Conservation (phyloP, 2,888 invertebrate species). For the Xiphydria camelus region DNA sequence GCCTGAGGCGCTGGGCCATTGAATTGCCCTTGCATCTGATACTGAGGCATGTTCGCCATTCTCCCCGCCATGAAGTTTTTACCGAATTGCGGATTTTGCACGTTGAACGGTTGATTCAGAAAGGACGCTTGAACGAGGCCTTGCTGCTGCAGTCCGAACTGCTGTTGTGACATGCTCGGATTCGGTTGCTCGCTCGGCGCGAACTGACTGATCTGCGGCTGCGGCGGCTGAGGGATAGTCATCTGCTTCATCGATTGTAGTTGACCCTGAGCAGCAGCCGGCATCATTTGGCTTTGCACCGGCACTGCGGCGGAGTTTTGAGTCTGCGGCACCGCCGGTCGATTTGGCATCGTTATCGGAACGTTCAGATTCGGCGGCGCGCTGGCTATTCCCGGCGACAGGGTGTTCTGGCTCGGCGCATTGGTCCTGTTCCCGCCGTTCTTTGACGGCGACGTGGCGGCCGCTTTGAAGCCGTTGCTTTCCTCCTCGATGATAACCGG, state of each 20-base stretch:
- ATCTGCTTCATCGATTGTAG: conserved; percentile 1
- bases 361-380: conserved; percentile 14
- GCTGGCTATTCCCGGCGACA: conserved; percentile 3
- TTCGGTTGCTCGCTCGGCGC: conserved; percentile 23
- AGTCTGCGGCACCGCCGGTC: conserved; percentile 27
- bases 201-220: conserved; percentile 25
- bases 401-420: background rate
- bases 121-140: conserved; percentile 30
- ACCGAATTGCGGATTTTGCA: conserved; percentile 45
- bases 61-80: conserved; percentile 41
- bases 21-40: conserved; percentile 18
- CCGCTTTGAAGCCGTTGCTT: conserved; percentile 8
- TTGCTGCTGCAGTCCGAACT: conserved; percentile 14
- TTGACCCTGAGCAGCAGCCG: background rate
- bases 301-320: conserved; percentile 3
- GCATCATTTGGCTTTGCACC: conserved; percentile 13
- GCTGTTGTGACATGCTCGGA: conserved; percentile 6
- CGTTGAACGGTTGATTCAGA: conserved; percentile 42
- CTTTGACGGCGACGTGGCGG: conserved; percentile 22
- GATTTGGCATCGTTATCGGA: conserved; percentile 28
- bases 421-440: background rate
- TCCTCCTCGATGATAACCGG: conserved; percentile 44
- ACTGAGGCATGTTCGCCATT: conserved; percentile 22
- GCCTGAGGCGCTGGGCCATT: conserved; percentile 8
- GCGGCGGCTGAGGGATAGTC: conserved; percentile 15